Base-by-base conservation (phyloP, 2,888 invertebrate species). In the Lordiphosa fenestrarum region DNA sequence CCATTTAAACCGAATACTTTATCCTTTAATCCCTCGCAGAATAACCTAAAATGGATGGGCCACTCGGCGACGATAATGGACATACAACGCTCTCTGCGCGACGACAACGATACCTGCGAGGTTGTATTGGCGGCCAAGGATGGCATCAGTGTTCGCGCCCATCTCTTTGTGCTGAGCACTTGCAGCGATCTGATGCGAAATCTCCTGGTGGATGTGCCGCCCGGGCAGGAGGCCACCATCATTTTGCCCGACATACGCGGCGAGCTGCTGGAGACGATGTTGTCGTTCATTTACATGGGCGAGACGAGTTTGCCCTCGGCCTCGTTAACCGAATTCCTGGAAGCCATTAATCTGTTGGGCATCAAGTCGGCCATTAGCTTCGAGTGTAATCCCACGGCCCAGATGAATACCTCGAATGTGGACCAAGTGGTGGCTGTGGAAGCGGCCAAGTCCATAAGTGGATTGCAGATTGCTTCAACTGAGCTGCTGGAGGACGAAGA, bases 331-430 rank as follows among this genome's bases (percentile, higher is more conserved):
- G 89, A 89, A 36, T 89, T 89, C 41, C 68, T 89, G 9, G 89
- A 89, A 48, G 87, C 88, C 6, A 89, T 89, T 6, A 89, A 88
- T 54, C 73, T 89, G 1, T 60, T 89, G 50, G 89, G 89, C 23
- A 89, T 89, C 2, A 89, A 89, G 33, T 88, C 88, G n/a, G 88
- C 88, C 2, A 89, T 89, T 4, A 89, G 89, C 50, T 89, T 89
- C 49, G 89, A 89, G 64, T 88, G 89, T 30, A 88, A 83, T 56
- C 78, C 86, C 4, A 59, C 74, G 9, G 40, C 74, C 1, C 57
- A 9, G 9, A 2, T 67, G 39, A 61, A 36, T 12, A 57, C 33
- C 4, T 23, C 60, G 2, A 70, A 66, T 63, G 62, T 73, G 10
- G 48, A 67, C n/a, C 61, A 46, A 39, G 44, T 53, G 13, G 61